phyloP scores from a whole-genome alignment of 2,888 invertebrate species.

The Quadriops clusia region DNA sequence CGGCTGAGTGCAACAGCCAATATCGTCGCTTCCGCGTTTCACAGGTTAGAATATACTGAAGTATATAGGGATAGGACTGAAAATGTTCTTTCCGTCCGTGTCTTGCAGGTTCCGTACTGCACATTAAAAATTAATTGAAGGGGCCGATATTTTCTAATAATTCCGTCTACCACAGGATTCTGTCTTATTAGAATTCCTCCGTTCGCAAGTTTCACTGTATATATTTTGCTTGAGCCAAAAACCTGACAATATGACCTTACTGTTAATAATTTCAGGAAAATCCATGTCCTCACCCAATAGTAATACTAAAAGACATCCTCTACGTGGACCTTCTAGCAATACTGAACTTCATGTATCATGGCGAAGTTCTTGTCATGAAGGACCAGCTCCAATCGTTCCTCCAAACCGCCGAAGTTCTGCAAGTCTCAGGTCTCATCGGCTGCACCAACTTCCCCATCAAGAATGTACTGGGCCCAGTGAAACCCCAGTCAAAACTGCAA shows the following conservation, averaged over 20 bases:
- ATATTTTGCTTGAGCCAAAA: neutral
- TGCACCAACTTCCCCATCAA: conserved; percentile 13
- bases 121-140: no score
- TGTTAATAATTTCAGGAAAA: conserved; percentile 44
- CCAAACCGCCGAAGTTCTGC: conserved; percentile 54
- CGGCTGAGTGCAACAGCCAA: no score
- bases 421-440: conserved; percentile 52
- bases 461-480: conserved; percentile 6
- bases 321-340: conserved; percentile 83
- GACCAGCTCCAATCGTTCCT: conserved; percentile 77
- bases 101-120: no score
- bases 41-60: no score
- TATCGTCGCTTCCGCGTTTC: no score
- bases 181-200: conserved; percentile 1
- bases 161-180: no score
- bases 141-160: no score
- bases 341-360: conserved; percentile 85
- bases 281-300: conserved; percentile 61
- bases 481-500: conserved; percentile 7
- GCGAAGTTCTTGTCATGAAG: conserved; percentile 84
- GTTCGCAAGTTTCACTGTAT: neutral
- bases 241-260: neutral
- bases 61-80: no score
- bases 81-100: no score
- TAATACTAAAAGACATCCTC: conserved; percentile 77